Conservation (phyloP, 2,797 vertebrate genomes). For the Falco novaeseelandiae region DNA sequence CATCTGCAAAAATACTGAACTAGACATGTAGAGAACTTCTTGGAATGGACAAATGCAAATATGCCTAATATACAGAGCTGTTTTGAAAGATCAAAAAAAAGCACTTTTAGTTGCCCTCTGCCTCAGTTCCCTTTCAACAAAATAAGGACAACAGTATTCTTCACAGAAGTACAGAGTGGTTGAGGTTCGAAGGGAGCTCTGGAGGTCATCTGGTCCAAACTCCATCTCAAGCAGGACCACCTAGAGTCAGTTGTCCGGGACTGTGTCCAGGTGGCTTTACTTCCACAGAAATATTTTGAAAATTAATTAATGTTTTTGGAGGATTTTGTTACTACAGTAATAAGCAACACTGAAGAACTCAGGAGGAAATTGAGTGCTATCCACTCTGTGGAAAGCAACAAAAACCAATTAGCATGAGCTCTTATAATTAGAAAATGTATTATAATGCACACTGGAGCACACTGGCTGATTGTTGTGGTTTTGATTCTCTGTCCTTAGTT, state of each 20-base stretch:
- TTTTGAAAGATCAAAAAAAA: background rate
- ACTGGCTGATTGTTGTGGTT: background rate
- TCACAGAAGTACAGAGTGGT: background rate
- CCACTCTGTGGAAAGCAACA: background rate
- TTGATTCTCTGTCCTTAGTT: background rate
- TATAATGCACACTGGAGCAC: background rate
- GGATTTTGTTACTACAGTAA: conserved; percentile 42
- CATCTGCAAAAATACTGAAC: background rate
- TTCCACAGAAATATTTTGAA: background rate
- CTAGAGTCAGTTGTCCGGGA: background rate
- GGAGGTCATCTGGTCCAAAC: background rate
- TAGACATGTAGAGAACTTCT: background rate
- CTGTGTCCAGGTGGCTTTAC: background rate
- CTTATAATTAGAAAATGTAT: background rate
- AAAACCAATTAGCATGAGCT: background rate
- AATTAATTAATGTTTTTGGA: conserved; percentile 1
- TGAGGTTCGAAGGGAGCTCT: background rate
- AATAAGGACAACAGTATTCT: background rate
- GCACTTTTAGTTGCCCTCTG: background rate
- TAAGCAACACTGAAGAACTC: background rate
- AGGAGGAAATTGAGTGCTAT: background rate
- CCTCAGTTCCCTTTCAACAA: background rate
- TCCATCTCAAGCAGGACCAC: background rate
- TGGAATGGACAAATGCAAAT: background rate
- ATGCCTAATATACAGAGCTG: background rate